phyloP scores from a whole-genome alignment of 2,888 invertebrate genomes.

The Zonitis immaculata region DNA sequence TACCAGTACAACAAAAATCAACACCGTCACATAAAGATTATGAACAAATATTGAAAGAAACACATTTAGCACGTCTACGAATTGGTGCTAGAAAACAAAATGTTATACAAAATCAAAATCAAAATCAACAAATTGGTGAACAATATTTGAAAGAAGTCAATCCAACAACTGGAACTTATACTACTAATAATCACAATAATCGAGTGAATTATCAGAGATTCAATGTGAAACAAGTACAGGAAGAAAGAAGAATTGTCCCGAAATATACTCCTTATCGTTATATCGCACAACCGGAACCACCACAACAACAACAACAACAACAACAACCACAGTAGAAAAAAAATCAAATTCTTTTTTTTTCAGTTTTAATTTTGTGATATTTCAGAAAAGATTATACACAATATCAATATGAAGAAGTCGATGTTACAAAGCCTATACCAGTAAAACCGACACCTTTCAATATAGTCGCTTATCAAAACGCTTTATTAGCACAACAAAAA shows the following conservation, averaged over 20 bases:
- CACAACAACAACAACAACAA: slow-evolving; percentile 13
- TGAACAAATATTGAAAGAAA: slow-evolving; percentile 17
- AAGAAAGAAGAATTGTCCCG: slow-evolving; percentile 2
- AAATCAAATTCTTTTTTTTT: no score
- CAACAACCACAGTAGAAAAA: no score
- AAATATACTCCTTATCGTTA: slow-evolving; percentile 12
- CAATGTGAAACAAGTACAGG: slow-evolving; percentile 11
- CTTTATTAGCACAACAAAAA: slow-evolving; percentile 15
- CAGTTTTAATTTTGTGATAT: not conserved
- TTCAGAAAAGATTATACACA: slow-evolving; percentile 13
- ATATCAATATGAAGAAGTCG: slow-evolving; percentile 7
- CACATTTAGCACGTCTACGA: slow-evolving; percentile 13
- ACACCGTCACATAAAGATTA: slow-evolving; percentile 16
- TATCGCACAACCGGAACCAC: slow-evolving; percentile 15
- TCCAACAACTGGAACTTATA: slow-evolving; percentile 13
- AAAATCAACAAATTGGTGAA: slow-evolving; percentile 5
- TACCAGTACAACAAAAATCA: slow-evolving; percentile 4
- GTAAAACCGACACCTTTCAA: slow-evolving; percentile 12
- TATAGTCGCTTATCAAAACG: slow-evolving; percentile 17
- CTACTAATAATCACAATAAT: slow-evolving; percentile 1
- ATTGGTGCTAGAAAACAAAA: slow-evolving; percentile 11
- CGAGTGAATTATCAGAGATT: slow-evolving; percentile 14
- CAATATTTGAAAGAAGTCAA: slow-evolving; percentile 19
- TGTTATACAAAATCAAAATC: slow-evolving; percentile 2
- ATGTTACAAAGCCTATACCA: slow-evolving; percentile 4